A percentile compares a stretch with the other conserved stretches of the same genome.
These are phyloP conservation scores for Pollenia labialis DNA, from an alignment of 2,888 invertebrate species.

Conservation along the genomic window DNA sequence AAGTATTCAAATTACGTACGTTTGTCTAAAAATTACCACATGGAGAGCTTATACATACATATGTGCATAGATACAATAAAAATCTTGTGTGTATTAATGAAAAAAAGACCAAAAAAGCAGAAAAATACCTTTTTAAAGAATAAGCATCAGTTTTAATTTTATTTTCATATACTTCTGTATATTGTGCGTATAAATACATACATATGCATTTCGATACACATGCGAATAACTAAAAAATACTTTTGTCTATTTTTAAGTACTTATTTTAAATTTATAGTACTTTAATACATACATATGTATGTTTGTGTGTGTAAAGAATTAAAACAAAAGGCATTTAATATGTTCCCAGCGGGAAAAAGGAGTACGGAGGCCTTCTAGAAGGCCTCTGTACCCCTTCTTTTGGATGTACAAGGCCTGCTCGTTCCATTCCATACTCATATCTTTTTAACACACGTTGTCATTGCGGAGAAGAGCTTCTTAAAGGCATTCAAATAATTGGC, in stretches of 20 bases:
- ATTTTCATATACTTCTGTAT: neutral
- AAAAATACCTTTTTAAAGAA: conserved; percentile 31
- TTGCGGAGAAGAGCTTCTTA: no score
- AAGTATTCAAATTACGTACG: neutral
- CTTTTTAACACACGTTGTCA: no score
- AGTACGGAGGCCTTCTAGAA: no score
- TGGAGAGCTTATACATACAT: conserved; percentile 51
- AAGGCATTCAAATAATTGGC: no score
- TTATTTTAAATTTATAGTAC: conserved; percentile 35
- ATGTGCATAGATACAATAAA: neutral
- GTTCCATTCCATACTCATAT: no score
- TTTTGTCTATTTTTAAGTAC: conserved; percentile 52
- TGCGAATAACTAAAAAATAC: conserved; percentile 3
- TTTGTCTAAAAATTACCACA: conserved; percentile 53
- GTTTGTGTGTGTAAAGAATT: neutral
- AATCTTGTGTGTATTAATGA: conserved; percentile 5
- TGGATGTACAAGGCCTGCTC: no score
- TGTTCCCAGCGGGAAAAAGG: no score
- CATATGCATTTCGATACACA: neutral
- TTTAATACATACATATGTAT: neutral
- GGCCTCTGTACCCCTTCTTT: no score
- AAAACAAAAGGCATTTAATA: neutral
- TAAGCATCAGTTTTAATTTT: conserved; percentile 16
- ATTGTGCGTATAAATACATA: conserved; percentile 34
- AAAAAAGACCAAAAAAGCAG: neutral